Percentiles rank a stretch among this genome's conserved stretches.
Conservation (phyloP, 2,113 vertebrate species). For the Ictalurus furcatus region DNA sequence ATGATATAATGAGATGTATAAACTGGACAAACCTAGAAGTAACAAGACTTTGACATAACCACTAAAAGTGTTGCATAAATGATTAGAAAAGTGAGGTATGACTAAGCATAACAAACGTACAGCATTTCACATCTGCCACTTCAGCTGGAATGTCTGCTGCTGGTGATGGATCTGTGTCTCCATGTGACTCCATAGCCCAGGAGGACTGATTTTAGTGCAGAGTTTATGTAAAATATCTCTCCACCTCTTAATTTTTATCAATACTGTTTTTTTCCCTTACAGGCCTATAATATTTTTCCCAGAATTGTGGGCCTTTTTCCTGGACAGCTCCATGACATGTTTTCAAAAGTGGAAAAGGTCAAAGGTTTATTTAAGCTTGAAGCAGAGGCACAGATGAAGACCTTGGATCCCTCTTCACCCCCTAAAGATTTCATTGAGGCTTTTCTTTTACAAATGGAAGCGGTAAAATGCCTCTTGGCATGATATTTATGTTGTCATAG, state of each 20-base stretch:
- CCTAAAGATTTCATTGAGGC: constrained; percentile 66
- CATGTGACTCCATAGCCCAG: too few relatives aligned
- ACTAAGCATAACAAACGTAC: too few relatives aligned
- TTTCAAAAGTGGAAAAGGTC: constrained; percentile 36
- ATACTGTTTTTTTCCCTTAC: background rate
- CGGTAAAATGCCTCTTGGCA: constrained; percentile 53
- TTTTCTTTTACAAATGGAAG: constrained; percentile 66
- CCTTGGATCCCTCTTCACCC: constrained; percentile 54
- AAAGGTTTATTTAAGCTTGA: constrained; percentile 44
- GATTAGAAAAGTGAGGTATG: too few relatives aligned
- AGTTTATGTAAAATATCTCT: background rate
- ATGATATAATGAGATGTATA: too few relatives aligned
- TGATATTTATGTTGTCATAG: background rate
- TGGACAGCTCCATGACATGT: constrained; percentile 55
- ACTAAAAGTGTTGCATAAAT: too few relatives aligned
- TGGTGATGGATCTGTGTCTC: too few relatives aligned
- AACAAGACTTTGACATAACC: too few relatives aligned
- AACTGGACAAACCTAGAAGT: too few relatives aligned
- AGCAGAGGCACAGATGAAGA: constrained; percentile 54
- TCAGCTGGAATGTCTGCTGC: too few relatives aligned
- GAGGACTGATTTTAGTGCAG: background rate
- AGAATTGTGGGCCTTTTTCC: constrained; percentile 60
- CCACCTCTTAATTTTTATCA: background rate
- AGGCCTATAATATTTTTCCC: constrained; percentile 64
- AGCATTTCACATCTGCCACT: too few relatives aligned